These are phyloP conservation scores for Rhopalosiphum maidis DNA, from an alignment of 1,140 invertebrate species.

Conservation along the genomic window DNA sequence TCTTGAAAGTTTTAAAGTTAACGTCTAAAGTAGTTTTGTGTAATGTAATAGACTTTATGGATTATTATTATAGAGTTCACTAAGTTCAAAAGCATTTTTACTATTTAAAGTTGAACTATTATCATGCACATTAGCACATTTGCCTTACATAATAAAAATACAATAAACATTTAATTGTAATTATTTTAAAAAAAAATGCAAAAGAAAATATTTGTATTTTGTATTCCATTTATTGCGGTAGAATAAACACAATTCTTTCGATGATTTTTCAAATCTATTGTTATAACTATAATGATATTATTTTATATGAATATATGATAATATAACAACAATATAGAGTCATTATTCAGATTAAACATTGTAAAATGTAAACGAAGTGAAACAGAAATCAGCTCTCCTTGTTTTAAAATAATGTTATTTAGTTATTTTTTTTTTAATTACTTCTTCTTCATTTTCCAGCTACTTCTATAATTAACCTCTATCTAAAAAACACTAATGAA, in stretches of 20 bases:
- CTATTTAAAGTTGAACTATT: neutral
- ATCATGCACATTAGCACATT: neutral
- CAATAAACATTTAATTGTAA: neutral
- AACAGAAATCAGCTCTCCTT: neutral
- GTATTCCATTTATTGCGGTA: neutral
- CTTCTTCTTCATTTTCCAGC: neutral
- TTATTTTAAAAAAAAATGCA: neutral
- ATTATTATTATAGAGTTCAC: neutral
- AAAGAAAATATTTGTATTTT: neutral
- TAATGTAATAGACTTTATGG: neutral
- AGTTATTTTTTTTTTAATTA: conserved; percentile 25
- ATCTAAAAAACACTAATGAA: neutral
- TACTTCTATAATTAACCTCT: neutral
- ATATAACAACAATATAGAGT: neutral
- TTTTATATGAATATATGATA: neutral
- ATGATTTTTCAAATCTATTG: neutral
- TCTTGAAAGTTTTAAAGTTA: conserved; percentile 26
- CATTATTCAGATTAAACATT: neutral
- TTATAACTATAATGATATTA: neutral
- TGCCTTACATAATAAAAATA: neutral
- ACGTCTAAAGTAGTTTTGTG: conserved; percentile 10
- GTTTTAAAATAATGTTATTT: neutral
- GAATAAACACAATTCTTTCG: neutral
- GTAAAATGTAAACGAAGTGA: neutral
- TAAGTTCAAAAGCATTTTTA: conserved; percentile 9